Evolutionary conservation across 2,113 vertebrate genomes (phyloP).

Genomic region (western clawed frog (Xenopus tropicalis)): UCB_Xtro_10.0 CM004444.2:24536501-24537000

Average conservation of each 20-base stretch:
- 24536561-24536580: constrained; percentile 21
- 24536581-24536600: neutral
- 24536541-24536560: constrained; percentile 34
- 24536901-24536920: no score
- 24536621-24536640: neutral
- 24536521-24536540: constrained; percentile 36
- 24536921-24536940: no score
- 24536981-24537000: no score
- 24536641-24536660: neutral
- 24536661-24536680: constrained; percentile 7
- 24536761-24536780: neutral
- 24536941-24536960: no score
- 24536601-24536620: neutral
- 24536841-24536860: no score
- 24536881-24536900: no score
- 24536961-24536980: no score
- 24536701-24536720: neutral
- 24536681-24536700: neutral
- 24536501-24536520: constrained; percentile 47
- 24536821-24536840: no score
- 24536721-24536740: neutral
- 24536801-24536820: no score
- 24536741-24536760: neutral
- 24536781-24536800: no score
- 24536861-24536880: no score